A percentile compares a stretch with the other conserved stretches of the same genome.
Conservation (phyloP, 2,888 invertebrate species). For the Sinotaia quadrata region DNA sequence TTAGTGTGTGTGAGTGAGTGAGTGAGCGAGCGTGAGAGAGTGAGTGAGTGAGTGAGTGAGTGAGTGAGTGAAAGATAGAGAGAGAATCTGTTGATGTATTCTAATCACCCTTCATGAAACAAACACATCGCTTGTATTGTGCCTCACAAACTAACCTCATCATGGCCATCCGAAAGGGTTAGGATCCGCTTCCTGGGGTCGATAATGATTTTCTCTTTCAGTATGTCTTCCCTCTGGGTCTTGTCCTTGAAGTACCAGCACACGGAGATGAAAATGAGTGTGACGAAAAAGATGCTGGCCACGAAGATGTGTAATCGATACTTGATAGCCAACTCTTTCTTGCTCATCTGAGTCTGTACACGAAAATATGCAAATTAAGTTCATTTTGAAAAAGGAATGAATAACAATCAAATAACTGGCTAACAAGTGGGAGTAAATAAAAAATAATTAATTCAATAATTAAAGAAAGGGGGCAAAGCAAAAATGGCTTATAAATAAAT, state of each 20-base stretch:
- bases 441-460: too few relatives aligned
- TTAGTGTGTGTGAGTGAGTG: background rate
- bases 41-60: background rate
- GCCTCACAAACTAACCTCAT: background rate
- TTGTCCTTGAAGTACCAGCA: slow-evolving; percentile 57
- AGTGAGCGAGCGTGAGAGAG: slow-evolving; percentile 11
- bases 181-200: slow-evolving; percentile 43
- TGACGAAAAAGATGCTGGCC: slow-evolving; percentile 48
- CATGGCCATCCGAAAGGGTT: slow-evolving; percentile 22
- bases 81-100: too few relatives aligned
- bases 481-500: too few relatives aligned
- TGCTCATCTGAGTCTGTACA: slow-evolving; percentile 48
- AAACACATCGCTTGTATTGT: too few relatives aligned
- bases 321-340: slow-evolving; percentile 42
- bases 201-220: slow-evolving; percentile 55
- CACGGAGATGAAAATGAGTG: slow-evolving; percentile 50
- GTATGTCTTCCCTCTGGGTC: slow-evolving; percentile 43
- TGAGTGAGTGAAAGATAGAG: background rate
- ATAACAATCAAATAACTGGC: too few relatives aligned
- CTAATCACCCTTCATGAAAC: too few relatives aligned
- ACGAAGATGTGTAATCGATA: slow-evolving; percentile 60
- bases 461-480: too few relatives aligned
- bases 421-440: too few relatives aligned
- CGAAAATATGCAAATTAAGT: background rate
- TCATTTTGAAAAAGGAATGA: background rate